Base-by-base conservation (phyloP, 2,113 vertebrate species). In the Ascaphus truei region DNA sequence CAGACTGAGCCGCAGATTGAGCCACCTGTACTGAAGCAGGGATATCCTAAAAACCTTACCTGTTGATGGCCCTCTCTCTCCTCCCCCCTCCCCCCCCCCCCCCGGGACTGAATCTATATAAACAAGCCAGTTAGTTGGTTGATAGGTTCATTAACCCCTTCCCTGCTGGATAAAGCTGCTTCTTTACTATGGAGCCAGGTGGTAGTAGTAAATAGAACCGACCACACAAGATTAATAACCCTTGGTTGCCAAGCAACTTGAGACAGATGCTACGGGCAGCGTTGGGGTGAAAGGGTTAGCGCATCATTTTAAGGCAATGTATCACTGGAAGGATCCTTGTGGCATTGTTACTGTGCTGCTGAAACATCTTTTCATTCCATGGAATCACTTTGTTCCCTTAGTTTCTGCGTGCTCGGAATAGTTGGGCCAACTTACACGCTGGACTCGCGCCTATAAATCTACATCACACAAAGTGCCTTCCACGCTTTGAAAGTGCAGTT, bases 221-320 rank as follows among this genome's bases (percentile, higher is more conserved):
- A 66, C 63, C 36, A 43, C 16, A 26, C 39, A 55, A 55, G 34
- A 55, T 66, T 55, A 66, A 55, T 55, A 66, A 10, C n/a, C 63
- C 53, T n/a, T 22, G 37, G 63, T 66, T 66, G 23, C 63, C 63
- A 66, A 55, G 63, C 34, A 66, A 66, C 50, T 41, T 11, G 4
- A n/a, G 16, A 56, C 23, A 55, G 25, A 55, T 53, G 51, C 33
- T 55, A 41, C 30, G 63, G 63, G 63, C 63, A 66, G 9, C 10
- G 22, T 22, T 23, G 50, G 36, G 51, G 63, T 55, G 33, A 66
- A 64, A 36, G 47, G 62, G 62, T 64, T 64, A 52, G 47, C 36
- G 62, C 33, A 47, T 30, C 31, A 51, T 39, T 33, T 26, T 23
- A 68, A 16, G 37, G 37, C 51, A 58, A 68, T 58, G 37, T 68